A percentile compares a stretch with the other conserved stretches of the same genome.
Evolutionary conservation across 92 coral and sea anemone species (phyloP).

Genomic region (Blastomussa wellsi): DNA sequence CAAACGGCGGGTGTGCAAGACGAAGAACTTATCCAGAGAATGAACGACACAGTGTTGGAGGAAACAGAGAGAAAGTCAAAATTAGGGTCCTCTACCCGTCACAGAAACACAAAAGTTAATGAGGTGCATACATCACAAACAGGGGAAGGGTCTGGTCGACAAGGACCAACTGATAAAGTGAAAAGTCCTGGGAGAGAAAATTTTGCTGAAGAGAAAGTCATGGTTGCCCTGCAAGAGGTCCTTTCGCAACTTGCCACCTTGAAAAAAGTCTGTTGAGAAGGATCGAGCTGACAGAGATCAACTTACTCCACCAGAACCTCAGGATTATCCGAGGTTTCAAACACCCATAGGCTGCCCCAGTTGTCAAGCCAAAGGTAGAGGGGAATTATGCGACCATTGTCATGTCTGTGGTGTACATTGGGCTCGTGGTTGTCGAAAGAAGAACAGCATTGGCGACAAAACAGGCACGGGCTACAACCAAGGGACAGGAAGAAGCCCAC

Average conservation of each 20-base stretch:
- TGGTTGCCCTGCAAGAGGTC: conserved; percentile 50
- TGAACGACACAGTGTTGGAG: conserved; percentile 53
- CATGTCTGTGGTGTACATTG: conserved; percentile 49
- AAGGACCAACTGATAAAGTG: neutral
- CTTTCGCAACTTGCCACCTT: conserved; percentile 39
- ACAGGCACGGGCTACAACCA: conserved; percentile 8
- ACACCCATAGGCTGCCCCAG: neutral
- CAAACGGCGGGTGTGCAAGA: conserved; percentile 39
- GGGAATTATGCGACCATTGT: conserved; percentile 29
- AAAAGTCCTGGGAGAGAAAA: neutral
- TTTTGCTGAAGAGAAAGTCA: conserved; percentile 39
- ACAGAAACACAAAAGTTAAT: conserved; percentile 37
- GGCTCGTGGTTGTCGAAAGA: conserved; percentile 25
- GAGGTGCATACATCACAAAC: conserved; percentile 37
- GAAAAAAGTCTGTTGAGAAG: conserved; percentile 31
- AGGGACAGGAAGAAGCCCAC: conserved; percentile 75
- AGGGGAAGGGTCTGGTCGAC: conserved; percentile 33
- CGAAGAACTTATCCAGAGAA: conserved; percentile 27
- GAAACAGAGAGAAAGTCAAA: conserved; percentile 53
- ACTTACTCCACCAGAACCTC: neutral
- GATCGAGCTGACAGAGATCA: neutral
- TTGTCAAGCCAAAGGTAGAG: neutral
- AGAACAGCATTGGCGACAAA: neutral
- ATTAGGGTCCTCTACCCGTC: neutral
- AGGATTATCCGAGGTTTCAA: neutral